Evolutionary conservation across 2,797 vertebrate genomes (phyloP), one percentile per base, ranked within the genome.

Genomic region (Sebastes kiyomatsui): DNA sequence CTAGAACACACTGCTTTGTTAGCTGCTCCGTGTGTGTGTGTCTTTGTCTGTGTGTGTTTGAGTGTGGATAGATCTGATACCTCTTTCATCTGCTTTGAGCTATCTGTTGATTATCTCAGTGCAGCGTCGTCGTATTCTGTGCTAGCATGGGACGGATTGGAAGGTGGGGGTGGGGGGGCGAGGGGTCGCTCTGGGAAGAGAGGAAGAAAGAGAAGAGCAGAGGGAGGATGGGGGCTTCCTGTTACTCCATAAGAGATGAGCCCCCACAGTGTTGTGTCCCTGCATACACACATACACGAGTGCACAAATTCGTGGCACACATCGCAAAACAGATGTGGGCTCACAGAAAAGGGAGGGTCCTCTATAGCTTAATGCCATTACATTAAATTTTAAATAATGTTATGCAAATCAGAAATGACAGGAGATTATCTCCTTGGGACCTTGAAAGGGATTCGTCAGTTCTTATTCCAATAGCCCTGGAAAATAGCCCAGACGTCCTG

Each of bases 391-490:
- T 95, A 94, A 96, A 96, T 94, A 95, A 95, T 90, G 88, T 92
- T 96, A 95, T 95, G 94, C 94, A 96, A 94, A 96, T 95, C 90
- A 93, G 93, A 94, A 95, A 95, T 95, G 94, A 96, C 92, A 93
- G 92, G 92, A 94, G 93, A 95, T 95, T 94, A 96, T 95, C 94
- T 95, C 93, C 92, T 93, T 93, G 93, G 95, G 94, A 95, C 94
- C 86, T 92, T 93, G 90, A 93, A 93, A 93, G 86, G 90, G 90
- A 94, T 93, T 93, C 92, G 90, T 94, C 95, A 94, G 93, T 95
- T 95, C 92, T 94, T 91, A 86, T 93, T 95, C 94, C 94, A 94
- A 90, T 94, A 93, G 91, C 88, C 90, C 87, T 94, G 93, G 93
- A 94, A 94, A 94, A 93, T 87, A 89, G 92, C 91, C 94, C 93